Evolutionary conservation across 2,113 vertebrate genomes (phyloP), one percentile per base, ranked within the genome.

Genomic region (Lates calcarifer): DNA sequence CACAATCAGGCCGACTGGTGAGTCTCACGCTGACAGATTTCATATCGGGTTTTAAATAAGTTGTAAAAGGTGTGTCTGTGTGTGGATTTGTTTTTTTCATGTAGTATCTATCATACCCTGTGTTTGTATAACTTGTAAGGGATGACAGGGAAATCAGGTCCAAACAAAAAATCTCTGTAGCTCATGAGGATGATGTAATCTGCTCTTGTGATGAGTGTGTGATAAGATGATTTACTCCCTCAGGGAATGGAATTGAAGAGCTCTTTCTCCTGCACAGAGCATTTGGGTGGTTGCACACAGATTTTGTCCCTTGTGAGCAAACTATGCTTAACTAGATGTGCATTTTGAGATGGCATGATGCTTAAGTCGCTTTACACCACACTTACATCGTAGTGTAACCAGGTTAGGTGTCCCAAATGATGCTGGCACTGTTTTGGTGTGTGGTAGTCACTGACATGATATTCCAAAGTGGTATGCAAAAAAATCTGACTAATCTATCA

Each of bases 161-260:
- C 28, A 17, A 64, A 49, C n/a, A 29, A 15, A 47, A 51, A 6
- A 0, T 0, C 22, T 33, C 22, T 6, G 29, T 35, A 33, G 11
- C 35, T 56, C 17, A 24, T 15, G 0, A 22, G 28, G 63, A 49
- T 20, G 28, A 47, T 5, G 55, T 73, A 31, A 72, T 72, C 47
- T 13, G 64, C 24, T 45, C 78, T 67, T 39, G 64, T 73, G 79
- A 88, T 62, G 18, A 63, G 60, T 56, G 41, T 63, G 31, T 71
- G 51, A 39, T 72, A 6, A 47, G 9, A 17, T 35, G 57, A 3
- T 41, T 17, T 14, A 0, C 31, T 47, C 15, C 45, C 10, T 49
- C 24, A 28, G 12, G 66, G 28, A 9, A 47, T 29, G 18, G 7
- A 47, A 20, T 6, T 5, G 53, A 47, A 28, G 3, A 75, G 31